Conservation (phyloP, 37 sponge, comb jelly and placozoan genomes). For the Chondrilla cf. caribensis region DNA sequence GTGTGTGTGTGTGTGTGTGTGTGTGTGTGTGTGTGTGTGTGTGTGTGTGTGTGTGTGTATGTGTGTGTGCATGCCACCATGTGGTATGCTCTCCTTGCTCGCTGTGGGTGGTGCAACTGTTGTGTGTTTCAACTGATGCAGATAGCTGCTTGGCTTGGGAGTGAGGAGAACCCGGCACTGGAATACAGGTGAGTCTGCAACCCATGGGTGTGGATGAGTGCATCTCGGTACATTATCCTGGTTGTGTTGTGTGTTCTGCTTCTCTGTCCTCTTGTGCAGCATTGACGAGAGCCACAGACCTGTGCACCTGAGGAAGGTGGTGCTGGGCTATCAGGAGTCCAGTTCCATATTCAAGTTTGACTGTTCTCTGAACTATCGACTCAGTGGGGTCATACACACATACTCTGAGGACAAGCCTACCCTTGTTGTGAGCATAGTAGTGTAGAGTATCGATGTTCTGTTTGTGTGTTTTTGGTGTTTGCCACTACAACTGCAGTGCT, state of each 20-base stretch:
- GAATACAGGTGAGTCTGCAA: constrained; percentile 24
- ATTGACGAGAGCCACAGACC: constrained; percentile 96
- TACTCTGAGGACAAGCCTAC: constrained; percentile 94
- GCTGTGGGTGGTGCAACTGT: background rate
- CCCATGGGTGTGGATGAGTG: background rate
- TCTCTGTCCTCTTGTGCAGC: constrained; percentile 28
- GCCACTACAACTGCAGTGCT: no score
- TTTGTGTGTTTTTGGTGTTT: no score
- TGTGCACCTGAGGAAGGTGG: constrained; percentile 88
- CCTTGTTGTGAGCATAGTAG: constrained; percentile 62
- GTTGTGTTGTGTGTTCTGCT: no score
- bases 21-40: background rate
- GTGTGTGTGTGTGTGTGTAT: no score
- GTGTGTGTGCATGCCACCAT: background rate
- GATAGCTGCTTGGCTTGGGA: constrained; percentile 87
- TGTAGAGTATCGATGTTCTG: no score
- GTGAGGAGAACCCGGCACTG: constrained; percentile 60
- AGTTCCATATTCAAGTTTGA: constrained; percentile 91
- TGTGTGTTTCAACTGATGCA: background rate
- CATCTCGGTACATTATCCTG: background rate
- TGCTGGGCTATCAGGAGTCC: constrained; percentile 81
- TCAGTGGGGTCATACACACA: constrained; percentile 81
- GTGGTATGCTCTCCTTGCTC: background rate
- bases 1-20: background rate
- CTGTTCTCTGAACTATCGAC: constrained; percentile 87